These are phyloP conservation scores for Genyomyrus donnyi DNA, from an alignment of 2,113 vertebrate species.

Conservation along the genomic window DNA sequence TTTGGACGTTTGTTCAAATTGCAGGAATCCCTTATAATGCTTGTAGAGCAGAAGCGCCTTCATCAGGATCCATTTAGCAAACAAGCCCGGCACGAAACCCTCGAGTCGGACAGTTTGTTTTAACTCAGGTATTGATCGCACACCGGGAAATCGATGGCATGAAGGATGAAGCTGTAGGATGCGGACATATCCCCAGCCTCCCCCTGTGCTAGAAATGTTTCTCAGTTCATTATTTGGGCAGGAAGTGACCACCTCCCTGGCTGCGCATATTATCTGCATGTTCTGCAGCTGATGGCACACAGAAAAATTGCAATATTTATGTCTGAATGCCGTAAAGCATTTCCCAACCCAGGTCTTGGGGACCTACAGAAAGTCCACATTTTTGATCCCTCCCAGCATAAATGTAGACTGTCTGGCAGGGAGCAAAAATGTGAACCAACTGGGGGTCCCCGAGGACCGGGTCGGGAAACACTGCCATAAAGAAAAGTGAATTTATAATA, in stretches of 20 bases:
- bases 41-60: neutral
- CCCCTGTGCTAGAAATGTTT: neutral
- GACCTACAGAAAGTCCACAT: neutral
- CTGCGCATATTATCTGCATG: neutral
- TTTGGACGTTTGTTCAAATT: neutral
- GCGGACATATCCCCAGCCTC: neutral
- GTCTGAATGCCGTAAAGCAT: neutral
- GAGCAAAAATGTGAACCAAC: neutral
- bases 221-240: neutral
- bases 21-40: neutral
- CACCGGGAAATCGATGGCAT: neutral
- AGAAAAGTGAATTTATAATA: neutral
- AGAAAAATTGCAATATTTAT: neutral
- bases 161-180: neutral
- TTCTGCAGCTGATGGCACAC: neutral
- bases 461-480: neutral
- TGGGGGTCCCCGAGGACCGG: neutral
- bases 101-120: neutral
- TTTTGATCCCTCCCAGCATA: neutral
- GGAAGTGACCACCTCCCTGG: neutral
- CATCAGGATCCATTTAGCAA: neutral
- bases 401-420: neutral
- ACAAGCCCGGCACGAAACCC: neutral
- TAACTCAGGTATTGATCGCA: slow-evolving; percentile 4
- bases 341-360: neutral